Base-by-base conservation (phyloP, 2,888 invertebrate genomes). In the Dynastes grantii region DNA sequence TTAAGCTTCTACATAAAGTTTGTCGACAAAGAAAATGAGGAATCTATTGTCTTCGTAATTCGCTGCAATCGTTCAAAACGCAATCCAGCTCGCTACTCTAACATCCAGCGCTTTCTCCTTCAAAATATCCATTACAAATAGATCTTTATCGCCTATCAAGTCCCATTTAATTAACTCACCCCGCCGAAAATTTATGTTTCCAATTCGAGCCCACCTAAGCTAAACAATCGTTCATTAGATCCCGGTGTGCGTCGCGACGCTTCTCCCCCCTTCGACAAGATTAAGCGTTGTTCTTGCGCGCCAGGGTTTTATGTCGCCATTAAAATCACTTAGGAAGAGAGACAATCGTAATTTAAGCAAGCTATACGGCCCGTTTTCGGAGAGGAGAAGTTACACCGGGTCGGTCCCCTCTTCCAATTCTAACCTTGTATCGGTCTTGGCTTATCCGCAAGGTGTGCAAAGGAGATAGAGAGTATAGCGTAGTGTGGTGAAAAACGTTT, bases 181-280 rank as follows among this genome's bases (percentile, higher is more conserved):
- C 63, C 27, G 29, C 8, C 55, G n/a, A 63, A 63, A 63, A 37
- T 58, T 58, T 58, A 58, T 58, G 55, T 58, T 58, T 58, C 55
- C 63, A 63, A 63, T 63, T 63, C 37, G 29, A 5, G 13, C 63
- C 63, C 13, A 63, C 37, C 37, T 63, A 37, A 63, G 37, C 37
- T 63, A 37, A 63, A 63, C 63, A 63, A 63, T 29, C 29, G 63
- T 63, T 63, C 29, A 63, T 63, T 63, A 63, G 27, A 63, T 63
- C 32, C 55, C 63, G 9, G 37, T 32, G 37, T 4, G 63, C 37
- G 5, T 11, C 29, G 29, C 13, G 13, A 16, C 40, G 16, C n/a
- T 22, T 16, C 55, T n/a, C 55, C 55, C 45, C 45, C 8, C 45
- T 45, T 16, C 22, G 55, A 58, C 45, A 40, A 45, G 45, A 22